Evolutionary conservation across 2,888 invertebrate genomes (phyloP), one percentile per base, ranked within the genome.

Genomic region (Xylocampa areola): DNA sequence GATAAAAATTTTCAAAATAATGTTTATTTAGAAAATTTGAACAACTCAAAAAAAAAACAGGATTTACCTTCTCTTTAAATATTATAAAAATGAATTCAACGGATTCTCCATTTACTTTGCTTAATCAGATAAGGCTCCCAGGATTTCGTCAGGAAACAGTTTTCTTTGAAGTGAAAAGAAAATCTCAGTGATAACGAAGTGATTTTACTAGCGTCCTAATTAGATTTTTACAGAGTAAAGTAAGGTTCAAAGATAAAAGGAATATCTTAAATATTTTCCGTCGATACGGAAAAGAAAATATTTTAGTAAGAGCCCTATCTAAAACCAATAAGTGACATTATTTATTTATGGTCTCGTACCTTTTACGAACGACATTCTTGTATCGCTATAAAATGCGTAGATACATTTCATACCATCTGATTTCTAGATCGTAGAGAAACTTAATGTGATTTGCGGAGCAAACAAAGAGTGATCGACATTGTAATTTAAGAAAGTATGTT

Each of bases 311-410:
- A 41, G 17, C 35, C 27, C 21, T 45, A 39, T 14, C 32, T 33
- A 54, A 54, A 49, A 14, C 43, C 35, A 45, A 50, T 59, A 63
- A 39, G 30, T 45, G 36, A 63, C 63, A 53, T 50, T 64, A 64
- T 59, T 25, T 49, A 47, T 63, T 63, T 60, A 60, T 59, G 51
- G 48, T 39, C 30, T 36, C 50, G 35, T 55, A 39, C 59, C 62
- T 53, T 63, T 64, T 54, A 37, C 23, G 44, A 29, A 45, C 30
- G 50, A 30, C 53, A 68, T 64, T 68, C 63, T 63, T 59, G 41
- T 33, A 53, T 35, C 36, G 51, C 36, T 23, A 41, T 54, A 48
- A 59, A 68, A 59, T 47, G 44, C 51, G 14, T 35, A 29, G 19
- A 61, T 37, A 47, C 41, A 53, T 64, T 54, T 51, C 51, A 40